Conservation (phyloP, 2,113 vertebrate species). For the Girardinichthys multiradiatus region DNA sequence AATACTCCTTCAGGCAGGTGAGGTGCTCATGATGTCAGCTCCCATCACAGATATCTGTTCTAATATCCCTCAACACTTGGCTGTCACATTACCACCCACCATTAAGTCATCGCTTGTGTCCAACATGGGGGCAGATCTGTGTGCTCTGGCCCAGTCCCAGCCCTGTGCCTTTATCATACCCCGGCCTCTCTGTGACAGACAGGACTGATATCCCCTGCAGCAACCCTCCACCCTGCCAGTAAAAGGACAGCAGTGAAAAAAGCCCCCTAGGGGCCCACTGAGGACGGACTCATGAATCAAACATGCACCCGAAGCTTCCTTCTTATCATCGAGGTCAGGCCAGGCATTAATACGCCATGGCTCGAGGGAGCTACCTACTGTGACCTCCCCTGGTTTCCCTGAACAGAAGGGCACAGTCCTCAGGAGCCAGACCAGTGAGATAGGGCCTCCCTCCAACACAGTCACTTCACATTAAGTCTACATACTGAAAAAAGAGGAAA, state of each 20-base stretch:
- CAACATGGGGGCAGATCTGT: slow-evolving; percentile 59
- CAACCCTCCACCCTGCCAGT: slow-evolving; percentile 70
- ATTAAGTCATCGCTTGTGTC: slow-evolving; percentile 75
- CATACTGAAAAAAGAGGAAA: slow-evolving; percentile 52
- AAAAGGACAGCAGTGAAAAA: slow-evolving; percentile 80
- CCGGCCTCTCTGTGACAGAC: slow-evolving; percentile 72
- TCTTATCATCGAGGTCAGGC: slow-evolving; percentile 80
- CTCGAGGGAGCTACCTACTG: slow-evolving; percentile 78
- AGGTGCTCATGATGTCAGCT: slow-evolving; percentile 58
- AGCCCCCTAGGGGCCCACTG: slow-evolving; percentile 72
- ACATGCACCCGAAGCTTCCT: slow-evolving; percentile 77
- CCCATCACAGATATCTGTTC: slow-evolving; percentile 67
- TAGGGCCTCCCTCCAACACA: slow-evolving; percentile 71
- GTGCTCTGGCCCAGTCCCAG: slow-evolving; percentile 61
- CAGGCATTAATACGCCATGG: slow-evolving; percentile 78
- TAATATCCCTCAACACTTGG: slow-evolving; percentile 70
- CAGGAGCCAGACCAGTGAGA: slow-evolving; percentile 64
- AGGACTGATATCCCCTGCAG: slow-evolving; percentile 75
- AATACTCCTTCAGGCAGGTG: slow-evolving; percentile 55
- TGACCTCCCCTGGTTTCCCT: slow-evolving; percentile 76
- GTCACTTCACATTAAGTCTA: slow-evolving; percentile 78
- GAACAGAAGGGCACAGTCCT: slow-evolving; percentile 75
- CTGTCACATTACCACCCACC: slow-evolving; percentile 68
- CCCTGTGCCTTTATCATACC: slow-evolving; percentile 68
- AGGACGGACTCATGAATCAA: slow-evolving; percentile 83